Evolutionary conservation across 2,797 vertebrate species (phyloP).

Genomic region (Amblyraja radiata): DNA sequence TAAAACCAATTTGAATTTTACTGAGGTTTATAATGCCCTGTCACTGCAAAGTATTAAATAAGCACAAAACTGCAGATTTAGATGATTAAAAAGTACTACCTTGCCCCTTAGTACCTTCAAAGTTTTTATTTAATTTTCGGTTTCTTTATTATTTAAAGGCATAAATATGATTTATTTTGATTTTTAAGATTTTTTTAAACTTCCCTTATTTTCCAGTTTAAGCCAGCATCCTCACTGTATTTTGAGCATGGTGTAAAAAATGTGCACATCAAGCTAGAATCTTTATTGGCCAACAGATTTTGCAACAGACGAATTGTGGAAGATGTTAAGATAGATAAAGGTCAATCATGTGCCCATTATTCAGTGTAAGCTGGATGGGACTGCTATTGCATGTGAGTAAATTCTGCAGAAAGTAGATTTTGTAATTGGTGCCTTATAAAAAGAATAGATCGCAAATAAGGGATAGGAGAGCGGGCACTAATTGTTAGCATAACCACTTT

Average conservation of each 20-base stretch:
- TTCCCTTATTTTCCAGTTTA: neutral
- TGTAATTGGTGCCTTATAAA: neutral
- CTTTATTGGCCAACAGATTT: no score
- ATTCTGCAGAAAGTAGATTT: neutral
- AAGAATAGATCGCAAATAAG: neutral
- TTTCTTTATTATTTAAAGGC: neutral
- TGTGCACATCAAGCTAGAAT: neutral
- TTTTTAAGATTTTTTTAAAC: neutral
- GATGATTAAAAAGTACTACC: neutral
- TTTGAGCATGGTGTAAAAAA: neutral
- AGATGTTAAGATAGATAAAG: neutral
- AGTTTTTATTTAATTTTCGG: neutral
- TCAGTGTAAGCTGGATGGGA: neutral
- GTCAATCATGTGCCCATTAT: neutral
- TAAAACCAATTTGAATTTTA: neutral
- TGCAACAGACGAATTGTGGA: neutral
- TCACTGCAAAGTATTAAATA: neutral
- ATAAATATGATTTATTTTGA: neutral
- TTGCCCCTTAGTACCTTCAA: neutral
- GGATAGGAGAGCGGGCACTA: no score
- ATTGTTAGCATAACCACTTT: neutral
- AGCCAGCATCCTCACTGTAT: neutral
- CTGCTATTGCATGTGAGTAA: neutral
- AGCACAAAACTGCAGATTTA: neutral
- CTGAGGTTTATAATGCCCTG: neutral